Conservation (phyloP, 92 coral and sea anemone species). For the Chrysogorgia sp. region DNA sequence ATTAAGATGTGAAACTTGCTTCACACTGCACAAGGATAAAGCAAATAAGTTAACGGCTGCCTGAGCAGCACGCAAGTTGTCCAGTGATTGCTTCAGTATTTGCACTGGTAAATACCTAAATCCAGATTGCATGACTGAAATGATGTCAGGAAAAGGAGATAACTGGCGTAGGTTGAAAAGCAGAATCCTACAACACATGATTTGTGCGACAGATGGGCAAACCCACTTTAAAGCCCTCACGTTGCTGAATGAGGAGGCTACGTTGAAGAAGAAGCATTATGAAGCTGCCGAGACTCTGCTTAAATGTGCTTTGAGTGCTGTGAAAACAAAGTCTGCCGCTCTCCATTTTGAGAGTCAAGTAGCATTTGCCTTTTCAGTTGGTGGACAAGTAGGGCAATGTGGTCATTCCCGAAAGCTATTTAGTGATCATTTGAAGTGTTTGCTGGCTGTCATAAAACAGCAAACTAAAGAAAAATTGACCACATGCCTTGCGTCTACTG, state of each 20-base stretch:
- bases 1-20: constrained; percentile 35
- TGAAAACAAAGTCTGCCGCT: no score
- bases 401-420: constrained; percentile 30
- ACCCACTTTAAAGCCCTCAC: constrained; percentile 34
- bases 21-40: constrained; percentile 11
- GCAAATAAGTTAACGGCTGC: constrained; percentile 27
- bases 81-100: constrained; percentile 29
- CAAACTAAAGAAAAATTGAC: constrained; percentile 6
- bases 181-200: constrained; percentile 17
- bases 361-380: constrained; percentile 26
- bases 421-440: constrained; percentile 15
- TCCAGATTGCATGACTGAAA: constrained; percentile 33
- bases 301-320: constrained; percentile 18
- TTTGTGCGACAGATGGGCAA: constrained; percentile 27
- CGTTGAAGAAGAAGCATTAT: constrained; percentile 19
- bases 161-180: constrained; percentile 39
- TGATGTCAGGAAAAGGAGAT: constrained; percentile 27
- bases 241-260: constrained; percentile 1
- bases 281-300: constrained; percentile 36
- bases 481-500: constrained; percentile 6
- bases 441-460: constrained; percentile 13
- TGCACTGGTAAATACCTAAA: constrained; percentile 37
- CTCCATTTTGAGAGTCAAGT: constrained; percentile 27
- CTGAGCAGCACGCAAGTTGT: constrained; percentile 24
- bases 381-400: constrained; percentile 33